Percentiles rank a stretch among this genome's conserved stretches.
These are phyloP conservation scores for Gadus chalcogrammus DNA, from an alignment of 2,113 vertebrate species.

Conservation along the genomic window DNA sequence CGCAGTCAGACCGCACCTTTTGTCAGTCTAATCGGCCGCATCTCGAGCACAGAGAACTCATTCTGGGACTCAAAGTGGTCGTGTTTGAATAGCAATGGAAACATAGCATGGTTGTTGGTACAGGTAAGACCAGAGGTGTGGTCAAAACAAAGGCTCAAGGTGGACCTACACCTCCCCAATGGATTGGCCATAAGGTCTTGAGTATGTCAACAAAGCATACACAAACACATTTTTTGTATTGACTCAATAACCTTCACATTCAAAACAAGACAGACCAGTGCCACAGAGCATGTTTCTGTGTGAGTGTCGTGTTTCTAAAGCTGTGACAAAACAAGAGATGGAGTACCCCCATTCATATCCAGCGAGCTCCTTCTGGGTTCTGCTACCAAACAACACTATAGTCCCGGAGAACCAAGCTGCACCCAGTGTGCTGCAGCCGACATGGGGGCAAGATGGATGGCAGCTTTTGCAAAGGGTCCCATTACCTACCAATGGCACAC, in stretches of 20 bases:
- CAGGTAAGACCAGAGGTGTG: conserved; percentile 41
- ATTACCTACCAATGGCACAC: conserved; percentile 57
- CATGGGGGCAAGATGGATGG: conserved; percentile 23
- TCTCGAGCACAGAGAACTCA: conserved; percentile 20
- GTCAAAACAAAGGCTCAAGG: conserved; percentile 87
- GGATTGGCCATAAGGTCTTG: conserved; percentile 44
- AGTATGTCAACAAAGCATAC: background rate
- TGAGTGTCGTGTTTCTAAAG: background rate
- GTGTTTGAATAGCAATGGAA: conserved; percentile 65
- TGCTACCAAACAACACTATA: background rate
- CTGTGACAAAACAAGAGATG: conserved; percentile 25
- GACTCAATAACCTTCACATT: conserved; percentile 57
- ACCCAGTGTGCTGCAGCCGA: conserved; percentile 41
- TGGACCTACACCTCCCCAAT: conserved; percentile 71
- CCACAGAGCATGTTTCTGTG: background rate
- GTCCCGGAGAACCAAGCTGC: conserved; percentile 9
- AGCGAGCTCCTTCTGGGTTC: background rate
- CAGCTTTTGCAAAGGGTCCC: conserved; percentile 51
- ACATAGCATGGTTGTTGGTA: background rate
- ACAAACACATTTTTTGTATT: no score
- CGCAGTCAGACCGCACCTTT: conserved; percentile 71
- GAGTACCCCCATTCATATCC: conserved; percentile 20
- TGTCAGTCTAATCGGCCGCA: conserved; percentile 71
- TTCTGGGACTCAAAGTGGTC: conserved; percentile 65
- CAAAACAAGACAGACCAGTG: conserved; percentile 51